Evolutionary conservation across 1,140 invertebrate species (phyloP), one percentile per base, ranked within the genome.

Genomic region (Thaumetopoea pityocampa): DNA sequence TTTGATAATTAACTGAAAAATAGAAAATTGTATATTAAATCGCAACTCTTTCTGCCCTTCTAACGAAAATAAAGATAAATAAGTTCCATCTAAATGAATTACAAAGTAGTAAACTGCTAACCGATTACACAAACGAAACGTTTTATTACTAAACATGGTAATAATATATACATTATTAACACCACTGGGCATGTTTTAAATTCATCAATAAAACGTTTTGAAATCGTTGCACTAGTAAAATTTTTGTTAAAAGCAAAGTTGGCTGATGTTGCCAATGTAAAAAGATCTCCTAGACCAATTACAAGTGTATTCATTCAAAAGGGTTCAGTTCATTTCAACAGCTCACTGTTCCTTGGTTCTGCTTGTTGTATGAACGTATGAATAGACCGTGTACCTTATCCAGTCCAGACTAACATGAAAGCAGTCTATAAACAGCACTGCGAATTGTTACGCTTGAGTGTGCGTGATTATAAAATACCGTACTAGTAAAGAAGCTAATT

Each of bases 371-470:
- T 37, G 30, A 27, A 36, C 27, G 26, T 43, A 40, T 49, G 51
- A 54, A 54, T 49, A 45, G 34, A 35, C 11, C 16, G 16, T 28
- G 16, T 34, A 40, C 49, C 41, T 45, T 45, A 36, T 45, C 45
- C 45, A 41, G 20, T 5, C n/a, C 38, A 46, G 23, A 22, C 45
- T 48, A 36, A 40, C 35, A 35, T 22, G 41, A 41, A 41, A 38
- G 38, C 17, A 7, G 26, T 5, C 34, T 20, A 27, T 32, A 23
- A 30, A 37, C 20, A 46, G 46, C 41, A 49, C 45, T 49, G 35
- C 28, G 41, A 49, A 41, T 44, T 36, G 32, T 45, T 43, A 44
- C 40, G 45, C 35, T 38, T 35, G 26, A 30, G 12, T 38, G 44
- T 33, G 3, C 34, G 36, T 41, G 1, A 32, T 32, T 20, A n/a